Base-by-base conservation (phyloP, 1,140 invertebrate genomes). In the Pogonus chalceus region DNA sequence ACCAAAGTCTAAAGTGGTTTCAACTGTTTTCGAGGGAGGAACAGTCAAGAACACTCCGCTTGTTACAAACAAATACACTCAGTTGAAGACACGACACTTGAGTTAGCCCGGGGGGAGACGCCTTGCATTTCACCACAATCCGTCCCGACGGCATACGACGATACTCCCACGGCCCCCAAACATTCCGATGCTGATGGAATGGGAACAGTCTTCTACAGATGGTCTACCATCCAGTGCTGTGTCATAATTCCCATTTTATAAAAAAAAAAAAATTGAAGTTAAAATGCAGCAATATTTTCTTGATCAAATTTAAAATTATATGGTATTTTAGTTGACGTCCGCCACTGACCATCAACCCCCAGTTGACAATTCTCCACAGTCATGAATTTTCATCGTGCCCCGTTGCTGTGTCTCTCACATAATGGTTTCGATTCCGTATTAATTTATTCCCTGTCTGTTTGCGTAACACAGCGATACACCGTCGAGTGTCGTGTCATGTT, bases 41-140 rank as follows among this genome's bases (percentile, higher is more conserved):
- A 43, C 37, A 9, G 18, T 43, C 37, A 43, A 43, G 37, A 43
- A 43, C 37, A 43, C 26, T 31, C 26, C 26, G 37, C 9, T 9
- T 43, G 37, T 43, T 43, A 43, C 37, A 43, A 43, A 43, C 37
- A 43, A 43, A 43, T 18, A 43, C 37, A 43, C 37, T 43, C 37
- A 12, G 18, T 43, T 4, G 9, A 43, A 43, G 37, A 43, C 37
- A 43, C 37, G 37, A 43, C 37, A 43, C 37, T 43, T 43, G 37
- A 43, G 18, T 43, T 18, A 9, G 7, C 37, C 37, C 37, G 18
- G 37, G 18, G 37, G 37, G 37, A 18, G 37, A 43, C 9, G 9
- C 9, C 37, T 9, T 9, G 37, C 9, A 18, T 43, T 9, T 12
- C 18, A 43, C 37, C 37, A 43, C 37, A 43, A 43, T 9, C 37